phyloP scores from a whole-genome alignment of 2,888 invertebrate genomes.

The Eustalomyia histrio region DNA sequence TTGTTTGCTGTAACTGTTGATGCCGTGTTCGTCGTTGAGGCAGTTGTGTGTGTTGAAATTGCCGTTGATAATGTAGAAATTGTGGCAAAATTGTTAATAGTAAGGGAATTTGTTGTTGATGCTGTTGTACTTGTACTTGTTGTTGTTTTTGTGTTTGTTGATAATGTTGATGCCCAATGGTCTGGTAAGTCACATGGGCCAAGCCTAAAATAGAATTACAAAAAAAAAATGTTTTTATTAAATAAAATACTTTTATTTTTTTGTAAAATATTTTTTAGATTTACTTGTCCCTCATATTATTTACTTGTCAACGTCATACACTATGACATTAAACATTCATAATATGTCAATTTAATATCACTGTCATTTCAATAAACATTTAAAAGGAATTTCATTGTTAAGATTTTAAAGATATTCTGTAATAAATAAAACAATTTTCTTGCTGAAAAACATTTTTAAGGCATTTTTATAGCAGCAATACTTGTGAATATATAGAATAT shows the following conservation, averaged over 20 bases:
- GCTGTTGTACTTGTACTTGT: constrained; percentile 49
- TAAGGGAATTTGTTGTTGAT: constrained; percentile 44
- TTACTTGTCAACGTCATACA: too few relatives aligned
- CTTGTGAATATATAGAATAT: too few relatives aligned
- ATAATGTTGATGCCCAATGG: constrained; percentile 76
- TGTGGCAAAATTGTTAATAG: constrained; percentile 32
- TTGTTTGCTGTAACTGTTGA: constrained; percentile 53
- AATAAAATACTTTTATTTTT: background rate
- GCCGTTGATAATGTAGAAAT: constrained; percentile 47
- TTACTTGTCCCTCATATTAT: too few relatives aligned
- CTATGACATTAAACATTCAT: too few relatives aligned
- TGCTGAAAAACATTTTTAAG: too few relatives aligned
- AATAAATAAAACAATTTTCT: too few relatives aligned
- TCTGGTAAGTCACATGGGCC: constrained; percentile 92
- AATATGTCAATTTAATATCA: too few relatives aligned
- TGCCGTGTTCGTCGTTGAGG: constrained; percentile 51
- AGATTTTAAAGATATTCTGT: too few relatives aligned
- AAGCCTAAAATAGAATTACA: constrained; percentile 83
- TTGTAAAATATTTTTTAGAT: too few relatives aligned
- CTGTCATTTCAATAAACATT: too few relatives aligned
- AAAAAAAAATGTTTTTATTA: background rate
- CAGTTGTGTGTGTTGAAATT: constrained; percentile 62
- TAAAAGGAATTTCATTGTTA: too few relatives aligned
- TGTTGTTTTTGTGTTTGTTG: constrained; percentile 50
- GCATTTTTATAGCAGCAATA: too few relatives aligned